Conservation (phyloP, 1,140 invertebrate species). For the Lethrus apterus region DNA sequence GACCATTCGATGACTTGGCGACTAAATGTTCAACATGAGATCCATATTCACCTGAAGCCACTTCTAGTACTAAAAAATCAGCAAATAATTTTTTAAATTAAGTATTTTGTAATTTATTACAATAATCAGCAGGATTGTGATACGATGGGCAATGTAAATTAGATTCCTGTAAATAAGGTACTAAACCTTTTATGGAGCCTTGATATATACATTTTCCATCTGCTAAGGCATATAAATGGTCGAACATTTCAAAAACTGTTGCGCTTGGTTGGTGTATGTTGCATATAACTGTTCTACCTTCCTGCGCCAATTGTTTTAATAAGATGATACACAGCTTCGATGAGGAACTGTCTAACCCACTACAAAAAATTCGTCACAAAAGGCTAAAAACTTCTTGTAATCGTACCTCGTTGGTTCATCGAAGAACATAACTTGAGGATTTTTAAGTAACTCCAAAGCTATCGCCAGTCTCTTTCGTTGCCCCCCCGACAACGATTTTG, state of each 20-base stretch:
- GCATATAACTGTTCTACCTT: slow-evolving; percentile 64
- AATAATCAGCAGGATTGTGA: slow-evolving; percentile 86
- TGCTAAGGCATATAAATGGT: slow-evolving; percentile 76
- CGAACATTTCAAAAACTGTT: slow-evolving; percentile 80
- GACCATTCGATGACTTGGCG: slow-evolving; percentile 61
- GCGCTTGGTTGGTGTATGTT: slow-evolving; percentile 91
- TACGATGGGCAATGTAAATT: slow-evolving; percentile 74
- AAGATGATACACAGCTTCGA: slow-evolving; percentile 74
- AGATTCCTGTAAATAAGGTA: slow-evolving; percentile 68
- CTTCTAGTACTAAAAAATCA: slow-evolving; percentile 71
- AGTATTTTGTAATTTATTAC: slow-evolving; percentile 47
- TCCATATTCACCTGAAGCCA: slow-evolving; percentile 74
- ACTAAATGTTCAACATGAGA: slow-evolving; percentile 51
- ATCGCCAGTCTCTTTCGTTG: slow-evolving; percentile 82
- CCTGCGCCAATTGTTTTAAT: slow-evolving; percentile 64
- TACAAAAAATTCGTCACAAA: slow-evolving; percentile 40
- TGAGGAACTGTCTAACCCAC: slow-evolving; percentile 78
- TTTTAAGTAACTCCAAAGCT: slow-evolving; percentile 77
- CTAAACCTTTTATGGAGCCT: slow-evolving; percentile 61
- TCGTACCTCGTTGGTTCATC: slow-evolving; percentile 90
- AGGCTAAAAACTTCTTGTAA: slow-evolving; percentile 23
- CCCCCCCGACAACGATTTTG: slow-evolving; percentile 74
- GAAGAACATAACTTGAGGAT: slow-evolving; percentile 86
- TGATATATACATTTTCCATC: slow-evolving; percentile 78
- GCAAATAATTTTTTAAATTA: slow-evolving; percentile 15